These are phyloP conservation scores for Notospermus geniculatus DNA, from an alignment of 1,140 invertebrate genomes.

Conservation along the genomic window DNA sequence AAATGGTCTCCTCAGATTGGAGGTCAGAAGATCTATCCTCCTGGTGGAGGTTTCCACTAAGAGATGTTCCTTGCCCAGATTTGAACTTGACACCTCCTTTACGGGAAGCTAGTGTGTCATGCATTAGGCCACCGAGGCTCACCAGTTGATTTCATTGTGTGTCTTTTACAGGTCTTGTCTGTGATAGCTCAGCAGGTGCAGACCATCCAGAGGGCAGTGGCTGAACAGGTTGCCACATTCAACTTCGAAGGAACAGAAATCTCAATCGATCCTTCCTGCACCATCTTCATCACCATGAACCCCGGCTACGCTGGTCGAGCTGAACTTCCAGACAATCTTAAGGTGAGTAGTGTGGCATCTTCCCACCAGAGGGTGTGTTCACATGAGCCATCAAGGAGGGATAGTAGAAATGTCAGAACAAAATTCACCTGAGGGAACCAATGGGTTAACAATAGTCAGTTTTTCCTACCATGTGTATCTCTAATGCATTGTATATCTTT, in stretches of 20 bases:
- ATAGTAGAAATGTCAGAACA: no score
- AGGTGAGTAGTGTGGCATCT: conserved; percentile 35
- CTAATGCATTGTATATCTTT: conserved; percentile 8
- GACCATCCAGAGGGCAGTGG: conserved; percentile 55
- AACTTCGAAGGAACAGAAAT: conserved; percentile 56
- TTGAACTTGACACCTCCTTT: no score
- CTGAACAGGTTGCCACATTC: conserved; percentile 48
- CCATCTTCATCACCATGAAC: conserved; percentile 58
- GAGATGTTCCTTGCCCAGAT: no score
- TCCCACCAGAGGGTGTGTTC: no score
- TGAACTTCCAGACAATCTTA: conserved; percentile 56
- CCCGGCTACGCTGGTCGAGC: conserved; percentile 55
- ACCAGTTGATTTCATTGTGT: neutral
- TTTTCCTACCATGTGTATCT: neutral
- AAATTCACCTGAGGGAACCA: no score
- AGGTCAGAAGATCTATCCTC: no score
- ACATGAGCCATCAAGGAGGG: no score
- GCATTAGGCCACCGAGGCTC: no score
- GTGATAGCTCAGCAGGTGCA: conserved; percentile 57
- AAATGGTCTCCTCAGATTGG: no score
- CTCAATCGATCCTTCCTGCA: conserved; percentile 54
- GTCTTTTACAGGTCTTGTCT: conserved; percentile 47
- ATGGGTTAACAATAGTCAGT: no score
- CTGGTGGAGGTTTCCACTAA: no score
- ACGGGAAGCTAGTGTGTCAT: no score